Evolutionary conservation across 2,888 invertebrate genomes (phyloP).

Genomic region (Eledona agricola): DNA sequence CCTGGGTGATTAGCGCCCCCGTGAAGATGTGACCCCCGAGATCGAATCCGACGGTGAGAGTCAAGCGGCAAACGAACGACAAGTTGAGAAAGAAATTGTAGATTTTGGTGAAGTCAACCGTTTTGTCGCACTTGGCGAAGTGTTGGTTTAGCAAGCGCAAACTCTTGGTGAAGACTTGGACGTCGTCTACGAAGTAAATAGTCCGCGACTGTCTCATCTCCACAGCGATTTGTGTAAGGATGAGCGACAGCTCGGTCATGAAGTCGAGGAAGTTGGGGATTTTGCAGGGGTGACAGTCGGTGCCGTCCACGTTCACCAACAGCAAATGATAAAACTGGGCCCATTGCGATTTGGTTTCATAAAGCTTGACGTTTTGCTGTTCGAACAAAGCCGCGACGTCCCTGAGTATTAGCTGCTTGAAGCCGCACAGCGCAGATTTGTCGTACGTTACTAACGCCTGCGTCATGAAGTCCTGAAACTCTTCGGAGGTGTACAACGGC

Average conservation of each 20-base stretch:
- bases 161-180: conserved; percentile 29
- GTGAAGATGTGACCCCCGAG: conserved; percentile 2
- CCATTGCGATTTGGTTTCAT: too few relatives aligned
- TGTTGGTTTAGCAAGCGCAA: conserved; percentile 35
- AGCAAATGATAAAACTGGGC: too few relatives aligned
- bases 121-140: conserved; percentile 36
- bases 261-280: too few relatives aligned
- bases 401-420: neutral
- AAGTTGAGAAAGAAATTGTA: conserved; percentile 45
- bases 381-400: neutral
- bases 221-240: conserved; percentile 15
- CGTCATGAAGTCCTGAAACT: conserved; percentile 6
- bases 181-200: conserved; percentile 28
- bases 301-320: too few relatives aligned
- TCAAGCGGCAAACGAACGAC: conserved; percentile 44
- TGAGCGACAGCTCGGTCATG: too few relatives aligned
- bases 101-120: conserved; percentile 31
- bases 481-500: neutral
- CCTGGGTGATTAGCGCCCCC: neutral
- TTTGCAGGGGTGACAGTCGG: too few relatives aligned
- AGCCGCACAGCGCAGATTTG: conserved; percentile 10
- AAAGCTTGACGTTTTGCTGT: too few relatives aligned
- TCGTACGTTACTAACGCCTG: neutral
- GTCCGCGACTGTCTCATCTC: conserved; percentile 1
- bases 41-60: conserved; percentile 50